phyloP scores from a whole-genome alignment of 2,113 vertebrate species.

The Nothobranchius furzeri region DNA sequence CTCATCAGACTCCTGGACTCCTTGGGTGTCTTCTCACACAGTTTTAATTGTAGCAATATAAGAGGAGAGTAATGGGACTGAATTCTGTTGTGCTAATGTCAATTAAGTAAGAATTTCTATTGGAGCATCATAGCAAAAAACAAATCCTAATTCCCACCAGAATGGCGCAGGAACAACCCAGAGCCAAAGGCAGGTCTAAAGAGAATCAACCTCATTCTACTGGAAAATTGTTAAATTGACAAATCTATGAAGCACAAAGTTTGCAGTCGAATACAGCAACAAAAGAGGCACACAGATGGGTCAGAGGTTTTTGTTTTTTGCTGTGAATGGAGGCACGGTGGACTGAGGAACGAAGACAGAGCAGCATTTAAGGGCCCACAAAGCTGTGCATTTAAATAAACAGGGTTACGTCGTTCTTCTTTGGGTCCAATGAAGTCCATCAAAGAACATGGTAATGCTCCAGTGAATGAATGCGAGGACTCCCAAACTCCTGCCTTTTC shows the following conservation, averaged over 20 bases:
- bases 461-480: slow-evolving; percentile 70
- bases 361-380: slow-evolving; percentile 77
- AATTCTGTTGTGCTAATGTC: slow-evolving; percentile 67
- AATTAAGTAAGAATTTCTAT: slow-evolving; percentile 57
- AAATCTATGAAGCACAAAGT: slow-evolving; percentile 64
- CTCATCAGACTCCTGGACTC: slow-evolving; percentile 27
- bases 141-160: slow-evolving; percentile 66
- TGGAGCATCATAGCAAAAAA: slow-evolving; percentile 37
- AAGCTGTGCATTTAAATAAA: slow-evolving; percentile 79
- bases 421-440: slow-evolving; percentile 77
- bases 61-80: slow-evolving; percentile 42
- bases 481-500: slow-evolving; percentile 69
- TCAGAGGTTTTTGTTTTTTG: slow-evolving; percentile 77
- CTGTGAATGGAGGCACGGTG: slow-evolving; percentile 68
- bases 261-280: slow-evolving; percentile 63
- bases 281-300: slow-evolving; percentile 68
- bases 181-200: slow-evolving; percentile 43
- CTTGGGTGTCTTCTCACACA: slow-evolving; percentile 52
- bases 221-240: slow-evolving; percentile 73
- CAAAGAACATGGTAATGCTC: slow-evolving; percentile 78
- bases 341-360: slow-evolving; percentile 69
- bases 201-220: slow-evolving; percentile 58
- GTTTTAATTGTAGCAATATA: slow-evolving; percentile 66
- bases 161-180: slow-evolving; percentile 34
- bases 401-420: slow-evolving; percentile 75